Base-by-base conservation (phyloP, 2,797 vertebrate species). In the Notoglanidium macrostoma region DNA sequence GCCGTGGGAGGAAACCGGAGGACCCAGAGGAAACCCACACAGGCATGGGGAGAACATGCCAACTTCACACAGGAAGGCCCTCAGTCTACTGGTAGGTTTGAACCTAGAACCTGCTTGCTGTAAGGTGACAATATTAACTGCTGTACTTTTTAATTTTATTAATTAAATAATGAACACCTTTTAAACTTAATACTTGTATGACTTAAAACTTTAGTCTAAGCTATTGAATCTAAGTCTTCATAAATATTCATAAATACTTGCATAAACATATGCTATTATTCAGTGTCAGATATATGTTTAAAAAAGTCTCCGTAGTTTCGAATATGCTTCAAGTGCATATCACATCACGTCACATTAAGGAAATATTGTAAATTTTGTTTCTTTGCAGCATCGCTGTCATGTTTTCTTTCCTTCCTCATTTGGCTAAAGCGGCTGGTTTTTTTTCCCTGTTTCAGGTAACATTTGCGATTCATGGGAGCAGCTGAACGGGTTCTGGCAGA, bases 401-500 rank as follows among this genome's bases (percentile, higher is more conserved):
- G 49, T 79, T 82, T 83, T 87, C 65, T 63, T 51, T 77, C 77
- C 80, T 83, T n/a, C n/a, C 49, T 51, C 73, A 40, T 82, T 85
- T 86, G 68, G 89, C 74, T 87, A 59, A 79, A 68, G 17, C 26
- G 9, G 49, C 63, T 61, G 81, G 86, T 59, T 83, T 51, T 83
- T 89, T 88, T 88, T 85, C 84, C 85, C 80, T 89, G 88, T 90
- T 90, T 91, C 84, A 86, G 89, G 90, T 89, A 90, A 90, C 90
- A 87, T 91, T 88, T 89, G 83, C 83, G 84, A 86, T 88, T 90
- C 80, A 92, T 85, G 92, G 92, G 92, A 91, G 90, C 83, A 46
- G 93, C 92, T 92, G 92, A 94, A 95, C 92, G 84, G 90, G 91
- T 92, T 92, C 91, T 89, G 83, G 89, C 89, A 86, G 90, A 88